A percentile compares a stretch with the other conserved stretches of the same genome.
These are phyloP conservation scores for Tiphia femorata DNA, from an alignment of 2,888 invertebrate genomes.

Conservation along the genomic window DNA sequence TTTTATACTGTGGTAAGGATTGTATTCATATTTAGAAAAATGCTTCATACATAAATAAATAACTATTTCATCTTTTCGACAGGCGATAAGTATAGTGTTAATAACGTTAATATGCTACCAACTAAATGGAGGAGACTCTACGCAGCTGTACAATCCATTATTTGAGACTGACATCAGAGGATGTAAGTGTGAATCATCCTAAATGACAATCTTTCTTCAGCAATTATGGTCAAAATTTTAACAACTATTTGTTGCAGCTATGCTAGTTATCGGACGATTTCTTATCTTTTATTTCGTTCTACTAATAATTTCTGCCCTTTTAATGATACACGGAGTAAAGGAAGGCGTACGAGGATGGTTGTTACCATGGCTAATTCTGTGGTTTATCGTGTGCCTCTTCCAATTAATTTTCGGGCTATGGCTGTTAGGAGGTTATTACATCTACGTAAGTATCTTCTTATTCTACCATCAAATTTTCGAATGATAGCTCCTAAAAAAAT, in stretches of 20 bases:
- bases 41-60: not conserved
- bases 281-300: conserved; percentile 74
- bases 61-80: conserved; percentile 15
- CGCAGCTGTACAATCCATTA: conserved; percentile 88
- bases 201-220: too few species aligned
- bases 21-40: not conserved
- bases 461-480: not conserved
- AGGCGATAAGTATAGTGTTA: conserved; percentile 80
- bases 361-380: conserved; percentile 82
- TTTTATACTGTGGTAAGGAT: conserved; percentile 77
- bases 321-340: conserved; percentile 76
- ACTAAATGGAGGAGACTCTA: conserved; percentile 89
- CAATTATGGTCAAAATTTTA: too few species aligned
- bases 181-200: conserved; percentile 28
- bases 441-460: conserved; percentile 79
- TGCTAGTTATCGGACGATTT: conserved; percentile 79
- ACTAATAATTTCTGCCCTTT: conserved; percentile 73
- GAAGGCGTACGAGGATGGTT: conserved; percentile 84
- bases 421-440: conserved; percentile 90
- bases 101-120: conserved; percentile 83
- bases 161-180: conserved; percentile 87
- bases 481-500: conserved; percentile 9
- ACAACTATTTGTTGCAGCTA: conserved; percentile 73
- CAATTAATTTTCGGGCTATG: conserved; percentile 86
- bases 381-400: conserved; percentile 80